These are phyloP conservation scores for Empis livida DNA, from an alignment of 2,888 invertebrate genomes.

Conservation along the genomic window DNA sequence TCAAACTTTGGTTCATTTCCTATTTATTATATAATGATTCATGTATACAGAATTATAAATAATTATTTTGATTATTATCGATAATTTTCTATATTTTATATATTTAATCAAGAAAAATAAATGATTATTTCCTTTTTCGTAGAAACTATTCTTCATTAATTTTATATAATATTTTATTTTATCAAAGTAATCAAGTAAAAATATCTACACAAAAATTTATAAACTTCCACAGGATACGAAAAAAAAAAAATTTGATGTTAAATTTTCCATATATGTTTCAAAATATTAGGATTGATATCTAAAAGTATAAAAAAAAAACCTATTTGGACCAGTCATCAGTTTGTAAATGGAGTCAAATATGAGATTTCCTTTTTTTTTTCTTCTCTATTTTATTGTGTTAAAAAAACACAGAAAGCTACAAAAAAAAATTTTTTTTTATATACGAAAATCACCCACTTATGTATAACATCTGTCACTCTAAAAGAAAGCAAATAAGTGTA, in stretches of 20 bases:
- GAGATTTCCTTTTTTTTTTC: not conserved
- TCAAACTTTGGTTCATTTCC: too few species aligned
- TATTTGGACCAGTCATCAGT: not conserved
- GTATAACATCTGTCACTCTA: not conserved
- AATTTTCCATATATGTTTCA: not conserved
- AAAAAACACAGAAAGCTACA: not conserved
- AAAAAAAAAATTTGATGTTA: not conserved
- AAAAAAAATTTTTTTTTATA: not conserved
- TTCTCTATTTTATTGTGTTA: not conserved
- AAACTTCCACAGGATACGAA: not conserved
- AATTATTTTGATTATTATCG: too few species aligned
- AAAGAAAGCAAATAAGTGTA: not conserved
- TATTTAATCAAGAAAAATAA: too few species aligned
- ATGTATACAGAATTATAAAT: too few species aligned
- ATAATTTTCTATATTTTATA: too few species aligned
- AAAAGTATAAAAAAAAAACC: not conserved
- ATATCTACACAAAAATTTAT: too few species aligned
- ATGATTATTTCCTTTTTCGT: too few species aligned
- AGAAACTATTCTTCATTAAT: too few species aligned
- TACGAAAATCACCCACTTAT: not conserved
- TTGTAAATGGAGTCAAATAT: not conserved
- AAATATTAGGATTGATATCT: not conserved
- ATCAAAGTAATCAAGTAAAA: too few species aligned
- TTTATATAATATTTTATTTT: too few species aligned
- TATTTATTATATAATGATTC: too few species aligned